phyloP scores from a whole-genome alignment of 2,113 vertebrate genomes.

The Phyllostomus hastatus region DNA sequence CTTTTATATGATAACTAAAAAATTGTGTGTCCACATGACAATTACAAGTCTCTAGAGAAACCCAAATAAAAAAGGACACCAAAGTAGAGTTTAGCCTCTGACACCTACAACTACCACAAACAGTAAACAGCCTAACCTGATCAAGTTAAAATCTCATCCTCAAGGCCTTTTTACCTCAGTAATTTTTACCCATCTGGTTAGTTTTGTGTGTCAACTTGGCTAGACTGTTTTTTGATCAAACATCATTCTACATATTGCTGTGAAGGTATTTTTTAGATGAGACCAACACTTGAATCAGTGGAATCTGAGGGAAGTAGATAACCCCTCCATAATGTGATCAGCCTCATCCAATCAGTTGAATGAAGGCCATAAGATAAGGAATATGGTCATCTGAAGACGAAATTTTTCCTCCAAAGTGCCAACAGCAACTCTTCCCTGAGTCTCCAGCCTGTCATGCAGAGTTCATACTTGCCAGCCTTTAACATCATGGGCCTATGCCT shows the following conservation, averaged over 20 bases:
- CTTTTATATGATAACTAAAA: neutral
- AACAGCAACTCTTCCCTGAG: neutral
- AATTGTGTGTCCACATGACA: neutral
- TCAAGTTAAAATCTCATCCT: neutral
- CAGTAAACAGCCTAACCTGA: neutral
- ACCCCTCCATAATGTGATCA: neutral
- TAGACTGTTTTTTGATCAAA: neutral
- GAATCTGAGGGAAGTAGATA: neutral
- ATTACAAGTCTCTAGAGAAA: neutral
- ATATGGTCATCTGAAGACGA: neutral
- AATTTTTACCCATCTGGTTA: neutral
- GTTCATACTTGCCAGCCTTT: neutral
- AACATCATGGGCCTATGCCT: neutral
- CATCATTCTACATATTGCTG: neutral
- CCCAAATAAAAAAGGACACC: neutral
- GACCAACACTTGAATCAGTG: neutral
- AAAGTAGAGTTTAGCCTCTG: neutral
- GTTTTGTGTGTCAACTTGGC: neutral
- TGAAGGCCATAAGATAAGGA: neutral
- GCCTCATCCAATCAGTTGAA: neutral
- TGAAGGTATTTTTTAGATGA: neutral
- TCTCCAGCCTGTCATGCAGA: neutral
- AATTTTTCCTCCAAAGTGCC: neutral
- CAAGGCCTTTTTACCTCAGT: neutral
- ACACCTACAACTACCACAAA: neutral